phyloP scores from a whole-genome alignment of 2,797 vertebrate genomes.

The Okamejei kenojei region DNA sequence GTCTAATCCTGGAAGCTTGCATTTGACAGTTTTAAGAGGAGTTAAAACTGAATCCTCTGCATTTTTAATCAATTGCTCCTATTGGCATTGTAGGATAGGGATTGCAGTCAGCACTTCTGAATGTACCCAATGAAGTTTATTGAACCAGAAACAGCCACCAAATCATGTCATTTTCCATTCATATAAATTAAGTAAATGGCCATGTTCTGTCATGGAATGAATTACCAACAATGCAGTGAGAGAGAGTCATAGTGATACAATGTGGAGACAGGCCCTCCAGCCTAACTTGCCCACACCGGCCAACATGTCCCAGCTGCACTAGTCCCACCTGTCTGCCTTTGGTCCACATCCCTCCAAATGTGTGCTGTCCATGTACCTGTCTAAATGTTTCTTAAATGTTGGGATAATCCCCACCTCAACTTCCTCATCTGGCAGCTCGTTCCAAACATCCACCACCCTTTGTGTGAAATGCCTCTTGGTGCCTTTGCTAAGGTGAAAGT shows the following conservation, averaged over 20 bases:
- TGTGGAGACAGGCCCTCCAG: too few species aligned
- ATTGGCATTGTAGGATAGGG: not conserved
- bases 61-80: slow-evolving; percentile 1
- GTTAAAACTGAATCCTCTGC: not conserved
- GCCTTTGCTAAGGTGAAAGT: not conserved
- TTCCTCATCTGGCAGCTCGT: too few species aligned
- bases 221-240: not conserved
- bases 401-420: too few species aligned
- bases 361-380: too few species aligned
- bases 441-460: too few species aligned
- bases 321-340: too few species aligned
- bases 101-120: not conserved
- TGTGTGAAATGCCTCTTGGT: too few species aligned
- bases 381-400: too few species aligned
- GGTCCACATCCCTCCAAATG: too few species aligned
- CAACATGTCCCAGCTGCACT: too few species aligned
- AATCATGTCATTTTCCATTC: not conserved
- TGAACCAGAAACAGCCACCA: not conserved
- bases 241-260: too few species aligned
- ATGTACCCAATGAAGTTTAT: not conserved
- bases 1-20: not conserved
- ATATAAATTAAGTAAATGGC: not conserved
- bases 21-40: not conserved
- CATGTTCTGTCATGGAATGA: not conserved
- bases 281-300: too few species aligned